Evolutionary conservation across 2,113 vertebrate genomes (phyloP), one percentile per base, ranked within the genome.

Genomic region (Sinocyclocheilus rhinocerous): DNA sequence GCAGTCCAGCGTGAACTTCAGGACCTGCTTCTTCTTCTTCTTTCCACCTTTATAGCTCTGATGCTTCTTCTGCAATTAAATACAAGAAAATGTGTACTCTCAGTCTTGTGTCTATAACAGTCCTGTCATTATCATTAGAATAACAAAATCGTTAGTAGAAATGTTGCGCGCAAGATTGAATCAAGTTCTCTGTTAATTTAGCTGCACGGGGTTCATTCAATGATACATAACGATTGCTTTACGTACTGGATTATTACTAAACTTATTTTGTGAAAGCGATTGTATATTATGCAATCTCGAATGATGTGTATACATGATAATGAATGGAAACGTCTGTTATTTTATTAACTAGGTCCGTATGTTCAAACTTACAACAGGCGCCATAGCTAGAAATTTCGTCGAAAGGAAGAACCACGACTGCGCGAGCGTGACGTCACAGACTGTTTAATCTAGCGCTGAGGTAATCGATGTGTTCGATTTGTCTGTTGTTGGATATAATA

Each of bases 1-100:
- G 77, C 96, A 97, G 85, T 97, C 96, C 80, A 97, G 91, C 0
- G 96, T 97, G 76, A 97, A 97, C 88, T 96, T 97, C 90, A 97
- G 79, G 81, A 96, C 94, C 75, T 96, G 97, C 48, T 76, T 76
- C 94, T 97, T 97, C 90, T 97, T 97, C 90, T 97, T 97, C 93
- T 97, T 97, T 89, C 96, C 95, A 76, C 96, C 96, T 90, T 97
- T 97, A 29, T 90, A 96, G 11, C 91, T 92, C 72, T 86, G 89
- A 1, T 92, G 93, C 88, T 96, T 97, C 89, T 96, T 97, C 96
- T 97, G 89, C 42, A 84, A 87, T 0, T 76, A 11, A 84, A n/a
- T 10, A 3, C 18, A 20, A 72, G 0, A 10, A 59, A 42, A 24
- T 4, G 8, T 50, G 12, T 5, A 57, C 10, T 7, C 16, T 75